Evolutionary conservation across 2,113 vertebrate genomes (phyloP), one percentile per base, ranked within the genome.

Genomic region (Hippocampus mohnikei): DNA sequence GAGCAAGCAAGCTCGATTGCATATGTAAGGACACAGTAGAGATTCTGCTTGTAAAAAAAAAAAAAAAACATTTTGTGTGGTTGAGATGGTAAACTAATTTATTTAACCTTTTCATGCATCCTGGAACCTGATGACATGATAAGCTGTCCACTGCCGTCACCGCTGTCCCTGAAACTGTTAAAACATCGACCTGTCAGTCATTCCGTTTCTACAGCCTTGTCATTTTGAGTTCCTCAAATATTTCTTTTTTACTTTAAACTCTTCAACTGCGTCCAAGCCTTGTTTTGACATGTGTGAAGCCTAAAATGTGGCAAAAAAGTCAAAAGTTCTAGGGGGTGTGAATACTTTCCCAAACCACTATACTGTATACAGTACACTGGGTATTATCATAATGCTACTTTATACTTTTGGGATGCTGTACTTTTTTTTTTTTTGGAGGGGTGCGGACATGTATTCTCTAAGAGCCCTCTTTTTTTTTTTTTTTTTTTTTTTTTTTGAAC

Each of bases 1-100:
- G 82, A 86, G 82, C 84, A 85, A 77, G 82, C 81, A 69, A 82
- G 79, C 75, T 74, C 81, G 84, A 87, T 85, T 84, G 74, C 79
- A 83, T 74, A 84, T 83, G 84, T 71, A 71, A 74, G 77, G 70
- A 74, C 37, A 64, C 41, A 66, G 63, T 71, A 67, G 71, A 78
- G 85, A 86, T 69, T 76, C 75, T 70, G 74, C 75, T 74, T 65
- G 74, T 44, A 80, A 85, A 81, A 81, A 29, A 3, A 29, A n/a
- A 29, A 29, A 29, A 3, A 29, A 29, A 21, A 66, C 29, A 41
- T 69, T 64, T 41, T 44, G 41, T 81, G 78, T 81, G 85, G 84
- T 80, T 80, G 81, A 53, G 52, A 53, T 15, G 6, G 46, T 48
- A 48, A 53, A 21, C 21, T n/a, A 9, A 53, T 21, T 8, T 7